A percentile compares a stretch with the other conserved stretches of the same genome.
Conservation (phyloP, 2,797 vertebrate species). For the Gymnopithys bicolor region DNA sequence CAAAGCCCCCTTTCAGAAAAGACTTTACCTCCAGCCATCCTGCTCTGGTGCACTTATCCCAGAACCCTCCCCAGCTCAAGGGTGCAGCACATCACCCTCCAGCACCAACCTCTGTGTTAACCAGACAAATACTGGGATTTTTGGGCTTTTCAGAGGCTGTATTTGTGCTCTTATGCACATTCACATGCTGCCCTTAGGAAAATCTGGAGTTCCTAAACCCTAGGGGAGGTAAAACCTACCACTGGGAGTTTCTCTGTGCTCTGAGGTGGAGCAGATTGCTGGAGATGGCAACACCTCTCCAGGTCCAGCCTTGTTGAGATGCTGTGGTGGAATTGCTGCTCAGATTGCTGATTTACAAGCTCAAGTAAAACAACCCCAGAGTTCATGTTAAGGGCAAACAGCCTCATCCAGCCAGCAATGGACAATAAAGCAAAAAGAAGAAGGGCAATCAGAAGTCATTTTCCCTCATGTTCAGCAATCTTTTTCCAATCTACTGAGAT, state of each 20-base stretch:
- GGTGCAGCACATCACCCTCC: too few relatives aligned
- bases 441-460: neutral
- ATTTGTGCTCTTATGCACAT: neutral
- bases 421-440: neutral
- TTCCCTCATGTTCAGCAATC: neutral
- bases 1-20: neutral
- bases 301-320: neutral
- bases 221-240: neutral
- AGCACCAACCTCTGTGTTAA: neutral
- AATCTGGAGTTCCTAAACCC: neutral
- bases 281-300: neutral
- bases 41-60: neutral
- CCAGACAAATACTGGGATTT: neutral
- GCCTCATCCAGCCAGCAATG: neutral
- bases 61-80: neutral
- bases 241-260: neutral
- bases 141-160: neutral
- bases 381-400: slow-evolving; percentile 26
- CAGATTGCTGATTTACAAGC: neutral
- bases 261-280: neutral
- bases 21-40: neutral
- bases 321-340: neutral
- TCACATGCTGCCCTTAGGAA: neutral
- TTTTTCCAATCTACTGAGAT: neutral
- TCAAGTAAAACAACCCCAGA: neutral